A percentile compares a stretch with the other conserved stretches of the same genome.
Conservation (phyloP, 2,113 vertebrate species). For the Rallus limicola region DNA sequence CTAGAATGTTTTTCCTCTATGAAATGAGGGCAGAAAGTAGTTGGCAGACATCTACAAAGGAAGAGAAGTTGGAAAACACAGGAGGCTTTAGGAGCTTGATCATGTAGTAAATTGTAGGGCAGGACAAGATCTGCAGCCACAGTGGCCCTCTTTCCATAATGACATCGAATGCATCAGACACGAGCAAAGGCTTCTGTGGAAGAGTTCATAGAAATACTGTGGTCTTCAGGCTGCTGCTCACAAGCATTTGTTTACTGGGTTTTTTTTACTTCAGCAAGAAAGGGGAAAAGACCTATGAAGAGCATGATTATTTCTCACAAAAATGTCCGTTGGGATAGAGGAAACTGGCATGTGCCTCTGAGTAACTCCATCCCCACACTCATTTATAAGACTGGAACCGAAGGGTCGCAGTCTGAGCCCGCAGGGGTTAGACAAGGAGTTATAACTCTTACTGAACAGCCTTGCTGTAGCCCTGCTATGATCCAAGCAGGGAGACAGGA, state of each 20-base stretch:
- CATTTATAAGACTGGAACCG: neutral
- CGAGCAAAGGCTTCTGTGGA: neutral
- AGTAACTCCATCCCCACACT: neutral
- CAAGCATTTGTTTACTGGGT: neutral
- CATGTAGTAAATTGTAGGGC: neutral
- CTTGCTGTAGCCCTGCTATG: neutral
- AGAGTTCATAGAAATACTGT: neutral
- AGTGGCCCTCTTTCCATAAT: neutral
- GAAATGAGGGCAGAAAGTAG: neutral
- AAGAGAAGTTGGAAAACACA: neutral
- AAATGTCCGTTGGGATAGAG: fast-evolving
- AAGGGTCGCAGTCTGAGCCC: neutral
- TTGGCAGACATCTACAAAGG: neutral
- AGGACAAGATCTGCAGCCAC: neutral
- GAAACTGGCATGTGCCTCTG: neutral
- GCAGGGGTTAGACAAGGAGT: fast-evolving
- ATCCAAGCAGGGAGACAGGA: neutral
- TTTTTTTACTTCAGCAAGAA: neutral
- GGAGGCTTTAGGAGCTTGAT: neutral
- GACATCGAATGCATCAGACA: neutral
- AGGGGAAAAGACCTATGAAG: neutral
- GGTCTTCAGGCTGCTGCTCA: neutral
- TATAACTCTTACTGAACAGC: neutral
- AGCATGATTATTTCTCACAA: neutral
- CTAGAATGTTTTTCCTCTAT: neutral